phyloP scores from a whole-genome alignment of 2,888 invertebrate species.

The Eupithecia tripunctaria region DNA sequence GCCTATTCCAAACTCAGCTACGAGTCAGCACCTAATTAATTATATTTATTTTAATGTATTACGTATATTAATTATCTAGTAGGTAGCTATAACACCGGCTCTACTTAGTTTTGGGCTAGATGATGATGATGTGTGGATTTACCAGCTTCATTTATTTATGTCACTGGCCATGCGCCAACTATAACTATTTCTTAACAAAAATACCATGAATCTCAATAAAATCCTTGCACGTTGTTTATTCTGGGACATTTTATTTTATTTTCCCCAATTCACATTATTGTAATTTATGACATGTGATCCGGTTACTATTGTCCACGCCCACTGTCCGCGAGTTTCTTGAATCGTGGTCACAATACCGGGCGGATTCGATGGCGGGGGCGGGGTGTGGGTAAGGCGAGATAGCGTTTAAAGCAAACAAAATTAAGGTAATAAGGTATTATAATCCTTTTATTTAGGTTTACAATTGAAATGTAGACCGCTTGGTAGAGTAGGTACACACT shows the following conservation, averaged over 20 bases:
- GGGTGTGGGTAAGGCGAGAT: constrained; percentile 11
- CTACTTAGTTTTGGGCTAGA: too few relatives aligned
- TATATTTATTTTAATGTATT: neutral
- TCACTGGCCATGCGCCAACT: neutral
- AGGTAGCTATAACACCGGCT: too few relatives aligned
- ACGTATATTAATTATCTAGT: too few relatives aligned
- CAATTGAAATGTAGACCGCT: too few relatives aligned
- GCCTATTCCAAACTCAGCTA: too few relatives aligned
- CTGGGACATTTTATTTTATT: constrained; percentile 34
- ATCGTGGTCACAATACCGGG: constrained; percentile 29
- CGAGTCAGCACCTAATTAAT: too few relatives aligned
- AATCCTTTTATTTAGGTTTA: neutral
- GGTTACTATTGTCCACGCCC: constrained; percentile 31
- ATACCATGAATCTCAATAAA: constrained; percentile 43
- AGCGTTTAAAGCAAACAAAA: constrained; percentile 10
- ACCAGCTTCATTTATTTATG: neutral
- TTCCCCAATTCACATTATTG: constrained; percentile 24
- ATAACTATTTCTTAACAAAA: constrained; percentile 4
- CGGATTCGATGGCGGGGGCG: constrained; percentile 11
- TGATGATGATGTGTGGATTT: too few relatives aligned
- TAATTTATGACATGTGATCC: constrained; percentile 42
- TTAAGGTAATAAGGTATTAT: neutral
- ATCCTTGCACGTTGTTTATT: constrained; percentile 37
- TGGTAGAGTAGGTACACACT: too few relatives aligned
- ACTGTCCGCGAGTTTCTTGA: constrained; percentile 27